Conservation (phyloP, 1,140 invertebrate species). For the Muscidifurax raptorellus region DNA sequence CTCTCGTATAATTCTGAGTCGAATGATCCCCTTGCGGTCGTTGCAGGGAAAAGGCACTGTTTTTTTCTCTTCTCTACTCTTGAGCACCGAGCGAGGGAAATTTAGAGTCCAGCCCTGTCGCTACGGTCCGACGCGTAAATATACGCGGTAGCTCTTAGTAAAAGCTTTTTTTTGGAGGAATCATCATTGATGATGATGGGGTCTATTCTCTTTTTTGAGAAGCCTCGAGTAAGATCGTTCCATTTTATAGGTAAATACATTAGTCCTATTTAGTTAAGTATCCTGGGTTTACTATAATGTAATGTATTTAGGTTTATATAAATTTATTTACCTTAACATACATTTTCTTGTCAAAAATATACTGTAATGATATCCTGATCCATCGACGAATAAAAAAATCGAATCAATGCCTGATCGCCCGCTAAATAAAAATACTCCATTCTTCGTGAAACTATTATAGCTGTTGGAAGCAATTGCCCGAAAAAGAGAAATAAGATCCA, state of each 20-base stretch:
- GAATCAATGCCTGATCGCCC: too few species aligned
- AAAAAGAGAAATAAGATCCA: not conserved
- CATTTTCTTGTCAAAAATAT: too few species aligned
- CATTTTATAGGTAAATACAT: not conserved
- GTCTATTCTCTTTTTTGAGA: not conserved
- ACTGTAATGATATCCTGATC: too few species aligned
- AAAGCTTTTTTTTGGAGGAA: not conserved
- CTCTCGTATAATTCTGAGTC: not conserved
- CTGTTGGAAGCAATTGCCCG: not conserved
- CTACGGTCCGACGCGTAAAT: not conserved
- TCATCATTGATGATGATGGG: not conserved
- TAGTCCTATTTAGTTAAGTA: not conserved
- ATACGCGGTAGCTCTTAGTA: not conserved
- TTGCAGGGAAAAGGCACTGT: not conserved
- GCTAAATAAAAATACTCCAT: too few species aligned
- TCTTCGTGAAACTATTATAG: too few species aligned
- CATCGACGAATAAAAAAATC: too few species aligned
- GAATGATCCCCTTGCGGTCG: not conserved
- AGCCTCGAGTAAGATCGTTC: not conserved
- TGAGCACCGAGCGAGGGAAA: not conserved
- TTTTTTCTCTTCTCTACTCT: not conserved
- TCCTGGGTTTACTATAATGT: too few species aligned
- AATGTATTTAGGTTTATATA: too few species aligned
- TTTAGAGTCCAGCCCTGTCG: not conserved
- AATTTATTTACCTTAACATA: too few species aligned